Conservation (phyloP, 2,797 vertebrate genomes). For the Helarctos malayanus region DNA sequence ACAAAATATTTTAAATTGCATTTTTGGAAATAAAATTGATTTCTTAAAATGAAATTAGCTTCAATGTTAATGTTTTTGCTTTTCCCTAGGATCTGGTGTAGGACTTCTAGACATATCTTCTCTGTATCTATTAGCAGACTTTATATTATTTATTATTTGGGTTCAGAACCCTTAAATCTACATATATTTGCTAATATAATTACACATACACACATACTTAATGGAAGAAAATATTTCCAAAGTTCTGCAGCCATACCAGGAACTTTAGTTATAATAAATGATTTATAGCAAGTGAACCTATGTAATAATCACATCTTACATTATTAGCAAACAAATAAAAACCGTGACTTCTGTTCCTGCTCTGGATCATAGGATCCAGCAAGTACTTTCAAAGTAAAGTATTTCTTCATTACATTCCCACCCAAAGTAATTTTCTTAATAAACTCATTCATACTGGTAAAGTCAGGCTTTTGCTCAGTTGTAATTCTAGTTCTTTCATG, state of each 20-base stretch:
- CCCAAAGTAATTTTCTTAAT: background rate
- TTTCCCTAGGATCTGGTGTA: background rate
- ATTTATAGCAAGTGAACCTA: background rate
- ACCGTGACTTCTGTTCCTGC: background rate
- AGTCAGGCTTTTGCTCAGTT: background rate
- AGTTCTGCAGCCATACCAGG: background rate
- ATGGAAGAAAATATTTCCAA: background rate
- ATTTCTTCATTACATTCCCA: constrained; percentile 22
- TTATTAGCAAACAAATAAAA: constrained; percentile 6
- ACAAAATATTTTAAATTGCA: constrained; percentile 1
- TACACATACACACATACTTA: background rate
- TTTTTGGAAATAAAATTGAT: constrained; percentile 41
- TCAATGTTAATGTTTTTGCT: background rate
- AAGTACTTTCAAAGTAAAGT: background rate
- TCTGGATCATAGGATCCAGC: background rate
- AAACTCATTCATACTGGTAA: background rate
- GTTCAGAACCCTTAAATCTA: background rate
- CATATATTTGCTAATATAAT: background rate
- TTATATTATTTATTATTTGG: background rate
- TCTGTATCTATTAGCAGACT: background rate
- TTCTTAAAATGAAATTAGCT: constrained; percentile 49
- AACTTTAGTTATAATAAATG: background rate
- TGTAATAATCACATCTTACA: background rate
- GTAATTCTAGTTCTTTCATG: background rate
- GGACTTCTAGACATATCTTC: background rate